A percentile compares a stretch with the other conserved stretches of the same genome.
Conservation (phyloP, 2,888 invertebrate species). For the Drosophila seclusa region DNA sequence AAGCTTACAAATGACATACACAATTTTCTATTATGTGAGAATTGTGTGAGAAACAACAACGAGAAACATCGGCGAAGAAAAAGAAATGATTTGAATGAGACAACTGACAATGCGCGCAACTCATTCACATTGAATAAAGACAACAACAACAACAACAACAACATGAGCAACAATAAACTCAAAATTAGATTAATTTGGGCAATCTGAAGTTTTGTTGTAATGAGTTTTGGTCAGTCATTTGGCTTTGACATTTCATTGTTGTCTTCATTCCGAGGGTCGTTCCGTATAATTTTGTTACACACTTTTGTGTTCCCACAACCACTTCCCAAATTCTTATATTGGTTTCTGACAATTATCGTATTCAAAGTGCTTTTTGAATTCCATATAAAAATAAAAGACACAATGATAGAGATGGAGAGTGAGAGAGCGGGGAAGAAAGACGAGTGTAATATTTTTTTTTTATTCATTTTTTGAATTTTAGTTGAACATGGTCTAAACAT, state of each 20-base stretch:
- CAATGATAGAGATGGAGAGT: not conserved
- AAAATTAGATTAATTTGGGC: slow-evolving; percentile 82
- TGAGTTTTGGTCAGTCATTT: slow-evolving; percentile 79
- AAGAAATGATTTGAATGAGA: slow-evolving; percentile 56
- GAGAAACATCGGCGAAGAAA: slow-evolving; percentile 18
- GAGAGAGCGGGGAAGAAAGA: not conserved
- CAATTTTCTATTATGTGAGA: slow-evolving; percentile 73
- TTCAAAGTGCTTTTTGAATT: slow-evolving; percentile 14
- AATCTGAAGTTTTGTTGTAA: slow-evolving; percentile 82
- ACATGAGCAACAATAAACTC: slow-evolving; percentile 46
- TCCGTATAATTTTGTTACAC: slow-evolving; percentile 39
- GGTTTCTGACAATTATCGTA: slow-evolving; percentile 36
- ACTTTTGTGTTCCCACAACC: slow-evolving; percentile 13
- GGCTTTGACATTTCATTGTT: slow-evolving; percentile 73
- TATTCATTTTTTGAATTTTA: slow-evolving; percentile 39
- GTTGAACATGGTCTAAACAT: slow-evolving; percentile 37
- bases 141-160: slow-evolving; percentile 39
- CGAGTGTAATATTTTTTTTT: slow-evolving; percentile 28
- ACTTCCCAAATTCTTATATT: slow-evolving; percentile 12
- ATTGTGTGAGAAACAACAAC: slow-evolving; percentile 61
- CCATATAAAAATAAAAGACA: slow-evolving; percentile 3
- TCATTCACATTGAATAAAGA: slow-evolving; percentile 72
- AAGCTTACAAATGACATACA: slow-evolving; percentile 63
- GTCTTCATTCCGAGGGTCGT: slow-evolving; percentile 67
- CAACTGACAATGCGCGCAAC: slow-evolving; percentile 63